phyloP scores from a whole-genome alignment of 2,113 vertebrate species.

The Turnix velox region DNA sequence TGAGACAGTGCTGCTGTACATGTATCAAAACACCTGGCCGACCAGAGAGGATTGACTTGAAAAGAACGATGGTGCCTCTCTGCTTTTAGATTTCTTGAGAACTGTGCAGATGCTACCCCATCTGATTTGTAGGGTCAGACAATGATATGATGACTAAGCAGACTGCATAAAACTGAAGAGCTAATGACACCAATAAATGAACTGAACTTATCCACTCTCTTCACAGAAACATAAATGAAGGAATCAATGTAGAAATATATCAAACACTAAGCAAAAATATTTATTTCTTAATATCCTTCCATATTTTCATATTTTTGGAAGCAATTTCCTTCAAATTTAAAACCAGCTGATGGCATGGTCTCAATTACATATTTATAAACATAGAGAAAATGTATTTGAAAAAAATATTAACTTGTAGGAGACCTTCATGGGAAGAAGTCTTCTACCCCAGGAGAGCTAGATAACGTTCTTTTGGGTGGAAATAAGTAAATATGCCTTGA shows the following conservation, averaged over 20 bases:
- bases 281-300: not conserved
- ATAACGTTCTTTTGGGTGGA: not conserved
- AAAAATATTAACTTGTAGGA: not conserved
- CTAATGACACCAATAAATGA: not conserved
- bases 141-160: not conserved
- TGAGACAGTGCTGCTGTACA: not conserved
- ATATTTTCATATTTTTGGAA: not conserved
- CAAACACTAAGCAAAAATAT: not conserved
- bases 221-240: not conserved
- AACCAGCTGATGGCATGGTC: not conserved
- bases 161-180: not conserved
- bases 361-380: not conserved
- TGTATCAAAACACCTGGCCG: accelerated
- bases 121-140: not conserved
- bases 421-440: not conserved
- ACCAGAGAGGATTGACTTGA: not conserved
- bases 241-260: not conserved
- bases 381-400: not conserved
- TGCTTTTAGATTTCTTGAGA: not conserved
- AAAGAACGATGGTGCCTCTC: not conserved
- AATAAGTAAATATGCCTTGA: not conserved
- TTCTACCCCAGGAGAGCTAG: not conserved
- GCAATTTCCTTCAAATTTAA: not conserved
- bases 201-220: not conserved
- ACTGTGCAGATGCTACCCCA: not conserved